These are phyloP conservation scores for Coregonus suidteri DNA, from an alignment of 2,797 vertebrate genomes.

Conservation along the genomic window DNA sequence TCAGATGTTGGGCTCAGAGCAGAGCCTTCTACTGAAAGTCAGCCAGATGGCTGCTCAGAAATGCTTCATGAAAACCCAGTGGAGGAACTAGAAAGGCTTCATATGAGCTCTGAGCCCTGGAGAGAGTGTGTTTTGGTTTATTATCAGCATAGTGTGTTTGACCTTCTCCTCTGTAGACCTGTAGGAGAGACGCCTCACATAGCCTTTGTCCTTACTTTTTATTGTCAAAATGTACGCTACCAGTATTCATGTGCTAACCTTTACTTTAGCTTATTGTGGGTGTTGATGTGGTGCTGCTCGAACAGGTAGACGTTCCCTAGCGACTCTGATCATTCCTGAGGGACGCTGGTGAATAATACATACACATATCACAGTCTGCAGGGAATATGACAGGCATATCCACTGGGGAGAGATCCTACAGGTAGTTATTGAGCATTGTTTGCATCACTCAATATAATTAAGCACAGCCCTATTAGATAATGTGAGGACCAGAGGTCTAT, in stretches of 20 bases:
- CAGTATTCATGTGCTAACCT: not conserved
- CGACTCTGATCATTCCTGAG: not conserved
- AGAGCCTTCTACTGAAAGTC: not conserved
- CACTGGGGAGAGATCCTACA: not conserved
- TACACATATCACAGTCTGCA: not conserved
- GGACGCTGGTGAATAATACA: not conserved
- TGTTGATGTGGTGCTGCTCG: not conserved
- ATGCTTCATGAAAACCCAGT: not conserved
- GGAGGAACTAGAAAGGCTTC: not conserved
- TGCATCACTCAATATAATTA: not conserved
- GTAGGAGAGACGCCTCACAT: not conserved
- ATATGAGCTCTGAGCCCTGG: not conserved
- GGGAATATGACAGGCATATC: not conserved
- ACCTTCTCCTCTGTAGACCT: not conserved
- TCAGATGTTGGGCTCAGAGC: not conserved
- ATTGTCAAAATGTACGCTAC: not conserved
- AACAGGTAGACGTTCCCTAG: not conserved
- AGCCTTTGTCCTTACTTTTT: not conserved
- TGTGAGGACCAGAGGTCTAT: too few relatives aligned
- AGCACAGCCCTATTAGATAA: not conserved
- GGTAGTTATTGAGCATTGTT: not conserved
- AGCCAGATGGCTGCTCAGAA: not conserved
- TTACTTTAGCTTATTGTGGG: not conserved
- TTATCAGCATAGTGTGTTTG: not conserved
- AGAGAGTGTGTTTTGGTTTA: conserved; percentile 1